A percentile compares a stretch with the other conserved stretches of the same genome.
These are phyloP conservation scores for Chrysina gloriosa DNA, from an alignment of 2,888 invertebrate genomes.

Conservation along the genomic window DNA sequence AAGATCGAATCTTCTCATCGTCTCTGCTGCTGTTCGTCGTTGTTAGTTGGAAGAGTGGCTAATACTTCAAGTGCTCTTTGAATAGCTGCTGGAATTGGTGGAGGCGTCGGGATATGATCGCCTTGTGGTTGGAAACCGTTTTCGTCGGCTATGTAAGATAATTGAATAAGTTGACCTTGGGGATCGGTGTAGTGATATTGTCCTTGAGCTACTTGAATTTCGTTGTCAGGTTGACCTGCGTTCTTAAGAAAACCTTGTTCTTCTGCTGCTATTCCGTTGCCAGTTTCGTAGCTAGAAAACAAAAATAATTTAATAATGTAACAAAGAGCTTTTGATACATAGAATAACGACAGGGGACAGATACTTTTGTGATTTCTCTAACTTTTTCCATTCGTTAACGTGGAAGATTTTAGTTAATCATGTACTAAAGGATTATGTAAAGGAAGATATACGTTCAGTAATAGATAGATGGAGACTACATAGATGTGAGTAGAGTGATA, in stretches of 20 bases:
- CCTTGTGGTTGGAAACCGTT: constrained; percentile 76
- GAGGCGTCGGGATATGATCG: constrained; percentile 73
- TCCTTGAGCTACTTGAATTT: constrained; percentile 69
- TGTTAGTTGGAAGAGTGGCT: constrained; percentile 72
- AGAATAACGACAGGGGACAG: no score
- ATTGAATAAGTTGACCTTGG: constrained; percentile 66
- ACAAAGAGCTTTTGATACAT: no score
- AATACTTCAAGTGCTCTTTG: constrained; percentile 75
- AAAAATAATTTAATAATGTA: no score
- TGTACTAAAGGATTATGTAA: not conserved
- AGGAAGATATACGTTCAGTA: no score
- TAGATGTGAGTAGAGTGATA: no score
- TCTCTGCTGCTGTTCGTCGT: constrained; percentile 15
- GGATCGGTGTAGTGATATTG: constrained; percentile 72
- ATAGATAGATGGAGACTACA: no score
- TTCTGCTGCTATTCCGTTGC: constrained; percentile 70
- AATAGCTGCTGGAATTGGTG: constrained; percentile 77
- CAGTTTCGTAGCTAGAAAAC: constrained; percentile 68
- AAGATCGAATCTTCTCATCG: not conserved
- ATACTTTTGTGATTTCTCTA: no score
- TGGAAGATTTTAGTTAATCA: not conserved
- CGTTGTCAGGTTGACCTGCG: constrained; percentile 67
- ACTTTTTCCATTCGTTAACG: no score
- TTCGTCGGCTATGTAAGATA: constrained; percentile 76
- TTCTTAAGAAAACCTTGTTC: constrained; percentile 72